A percentile compares a stretch with the other conserved stretches of the same genome.
These are phyloP conservation scores for Perccottus glenii DNA, from an alignment of 2,113 vertebrate species.

Conservation along the genomic window DNA sequence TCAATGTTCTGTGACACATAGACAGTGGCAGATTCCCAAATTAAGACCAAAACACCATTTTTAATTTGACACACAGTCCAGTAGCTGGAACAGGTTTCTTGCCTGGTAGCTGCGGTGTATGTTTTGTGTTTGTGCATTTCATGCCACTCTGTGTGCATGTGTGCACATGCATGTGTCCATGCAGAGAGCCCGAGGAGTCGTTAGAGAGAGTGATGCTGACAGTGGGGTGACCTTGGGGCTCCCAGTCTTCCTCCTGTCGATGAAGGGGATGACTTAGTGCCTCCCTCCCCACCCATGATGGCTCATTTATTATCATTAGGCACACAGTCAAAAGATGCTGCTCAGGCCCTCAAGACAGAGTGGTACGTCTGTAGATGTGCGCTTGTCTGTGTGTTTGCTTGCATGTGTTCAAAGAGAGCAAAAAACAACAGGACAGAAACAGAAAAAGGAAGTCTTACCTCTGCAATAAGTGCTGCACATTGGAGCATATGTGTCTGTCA, in stretches of 20 bases:
- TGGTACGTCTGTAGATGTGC: slow-evolving; percentile 6
- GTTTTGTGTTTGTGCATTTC: slow-evolving; percentile 7
- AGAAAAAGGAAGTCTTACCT: slow-evolving; percentile 37
- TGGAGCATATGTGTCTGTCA: slow-evolving; percentile 61
- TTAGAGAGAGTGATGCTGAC: slow-evolving; percentile 79
- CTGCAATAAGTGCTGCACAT: slow-evolving; percentile 35
- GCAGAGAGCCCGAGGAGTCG: slow-evolving; percentile 45
- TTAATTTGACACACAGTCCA: neutral
- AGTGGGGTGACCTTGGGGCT: slow-evolving; percentile 78
- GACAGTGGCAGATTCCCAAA: neutral
- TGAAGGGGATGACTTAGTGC: slow-evolving; percentile 77
- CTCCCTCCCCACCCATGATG: slow-evolving; percentile 74
- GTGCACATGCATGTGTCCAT: slow-evolving; percentile 13
- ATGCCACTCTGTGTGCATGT: slow-evolving; percentile 10
- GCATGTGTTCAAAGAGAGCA: slow-evolving; percentile 29
- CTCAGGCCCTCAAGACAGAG: slow-evolving; percentile 65
- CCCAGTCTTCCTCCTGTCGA: slow-evolving; percentile 76
- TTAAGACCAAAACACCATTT: neutral
- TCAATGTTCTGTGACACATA: neutral
- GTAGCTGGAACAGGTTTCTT: slow-evolving; percentile 2
- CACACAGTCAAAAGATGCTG: slow-evolving; percentile 76
- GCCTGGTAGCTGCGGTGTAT: slow-evolving; percentile 13
- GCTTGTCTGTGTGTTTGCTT: neutral
- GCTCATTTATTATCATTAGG: slow-evolving; percentile 83
- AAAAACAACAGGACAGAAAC: slow-evolving; percentile 32